These are phyloP conservation scores for Limnephilus auricula DNA, from an alignment of 2,888 invertebrate genomes.

Conservation along the genomic window DNA sequence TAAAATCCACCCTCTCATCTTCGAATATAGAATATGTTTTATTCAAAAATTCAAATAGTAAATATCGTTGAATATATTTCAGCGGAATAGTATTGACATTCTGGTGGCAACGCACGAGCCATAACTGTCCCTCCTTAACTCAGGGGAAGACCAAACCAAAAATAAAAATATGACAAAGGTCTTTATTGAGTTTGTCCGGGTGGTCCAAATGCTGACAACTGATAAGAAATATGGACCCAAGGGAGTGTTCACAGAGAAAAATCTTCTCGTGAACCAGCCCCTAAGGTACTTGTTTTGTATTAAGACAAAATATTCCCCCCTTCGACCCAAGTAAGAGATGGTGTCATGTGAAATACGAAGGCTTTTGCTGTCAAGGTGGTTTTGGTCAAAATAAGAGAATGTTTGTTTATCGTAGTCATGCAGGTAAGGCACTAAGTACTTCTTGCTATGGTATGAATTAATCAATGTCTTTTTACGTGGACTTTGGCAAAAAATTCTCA, in stretches of 20 bases:
- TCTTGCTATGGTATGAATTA: neutral
- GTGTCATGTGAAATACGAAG: neutral
- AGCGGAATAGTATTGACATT: neutral
- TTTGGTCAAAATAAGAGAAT: neutral
- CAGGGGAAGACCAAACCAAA: neutral
- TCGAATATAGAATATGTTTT: neutral
- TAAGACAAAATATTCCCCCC: neutral
- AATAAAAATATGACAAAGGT: constrained; percentile 17
- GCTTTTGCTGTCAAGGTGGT: neutral
- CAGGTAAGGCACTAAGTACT: neutral
- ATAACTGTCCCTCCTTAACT: neutral
- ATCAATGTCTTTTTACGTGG: too few species aligned
- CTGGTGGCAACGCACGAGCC: neutral
- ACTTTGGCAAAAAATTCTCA: too few species aligned
- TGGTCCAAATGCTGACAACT: constrained; percentile 22
- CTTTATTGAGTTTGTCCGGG: constrained; percentile 17
- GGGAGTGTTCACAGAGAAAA: constrained; percentile 5
- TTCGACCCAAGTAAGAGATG: neutral
- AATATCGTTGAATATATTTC: neutral
- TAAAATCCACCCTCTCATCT: neutral
- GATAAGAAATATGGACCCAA: constrained; percentile 22
- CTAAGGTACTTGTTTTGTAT: neutral
- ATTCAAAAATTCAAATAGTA: neutral
- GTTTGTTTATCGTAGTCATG: neutral
- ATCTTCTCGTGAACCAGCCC: neutral